Evolutionary conservation across 1,140 invertebrate genomes (phyloP).

Genomic region (Apis florea): DNA sequence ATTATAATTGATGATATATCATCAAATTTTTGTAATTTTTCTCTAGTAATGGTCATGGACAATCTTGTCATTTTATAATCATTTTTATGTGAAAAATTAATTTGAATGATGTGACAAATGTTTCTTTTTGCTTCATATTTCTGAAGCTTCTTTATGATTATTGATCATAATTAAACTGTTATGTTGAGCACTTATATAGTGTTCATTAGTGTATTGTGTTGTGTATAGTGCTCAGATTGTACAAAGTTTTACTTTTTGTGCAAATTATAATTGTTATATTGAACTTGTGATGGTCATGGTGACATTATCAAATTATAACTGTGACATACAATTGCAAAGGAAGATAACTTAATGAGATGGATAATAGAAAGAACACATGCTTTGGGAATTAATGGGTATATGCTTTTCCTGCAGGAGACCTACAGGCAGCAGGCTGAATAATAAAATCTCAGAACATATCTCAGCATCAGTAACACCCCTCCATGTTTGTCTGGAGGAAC

Average conservation of each 20-base stretch:
- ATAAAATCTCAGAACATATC: conserved; percentile 80
- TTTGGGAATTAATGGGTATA: conserved; percentile 81
- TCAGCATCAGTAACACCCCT: conserved; percentile 80
- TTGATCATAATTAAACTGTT: neutral
- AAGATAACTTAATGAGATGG: conserved; percentile 62
- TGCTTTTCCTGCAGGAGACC: conserved; percentile 81
- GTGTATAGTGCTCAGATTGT: conserved; percentile 50
- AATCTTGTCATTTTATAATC: conserved; percentile 7
- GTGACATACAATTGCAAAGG: conserved; percentile 7
- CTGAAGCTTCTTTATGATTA: neutral
- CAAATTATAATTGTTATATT: conserved; percentile 37
- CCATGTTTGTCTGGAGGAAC: conserved; percentile 82
- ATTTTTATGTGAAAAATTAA: neutral
- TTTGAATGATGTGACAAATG: neutral
- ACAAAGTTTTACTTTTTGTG: conserved; percentile 25
- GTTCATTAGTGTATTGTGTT: conserved; percentile 55
- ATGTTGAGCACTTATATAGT: conserved; percentile 16
- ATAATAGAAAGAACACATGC: conserved; percentile 73
- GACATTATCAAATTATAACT: conserved; percentile 9
- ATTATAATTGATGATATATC: neutral
- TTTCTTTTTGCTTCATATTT: neutral
- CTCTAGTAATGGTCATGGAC: neutral
- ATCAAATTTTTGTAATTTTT: neutral
- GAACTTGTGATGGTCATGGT: conserved; percentile 32
- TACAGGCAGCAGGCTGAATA: conserved; percentile 77